Evolutionary conservation across 2,888 invertebrate genomes (phyloP), one percentile per base, ranked within the genome.

Genomic region (Lissonota sp.): DNA sequence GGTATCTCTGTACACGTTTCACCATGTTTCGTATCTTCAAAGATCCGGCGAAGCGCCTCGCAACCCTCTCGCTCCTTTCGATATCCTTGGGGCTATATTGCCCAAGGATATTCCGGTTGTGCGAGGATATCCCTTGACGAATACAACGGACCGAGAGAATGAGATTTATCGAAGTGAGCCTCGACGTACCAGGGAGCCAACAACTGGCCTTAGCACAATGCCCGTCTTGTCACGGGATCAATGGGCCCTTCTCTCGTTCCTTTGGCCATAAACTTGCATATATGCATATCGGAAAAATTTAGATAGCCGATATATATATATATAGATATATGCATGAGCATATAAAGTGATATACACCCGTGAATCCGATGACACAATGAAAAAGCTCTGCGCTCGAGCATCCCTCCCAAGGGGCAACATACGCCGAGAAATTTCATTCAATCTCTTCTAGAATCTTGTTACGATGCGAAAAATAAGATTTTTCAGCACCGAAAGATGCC

Each of bases 101-200:
- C 64, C 81, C 78, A 75, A 78, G 81, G 79, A 79, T 82, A 75
- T 78, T 75, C 81, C 75, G 74, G 57, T 71, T 72, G 67, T 78
- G 78, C 67, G 42, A 63, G 67, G 74, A 82, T 82, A 78, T 75
- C 71, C 67, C 75, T 69, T 63, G 60, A 69, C 69, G 73, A 74
- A 64, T 77, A 75, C 69, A 78, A 71, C 66, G 49, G 64, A 46
- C 12, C 16, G 14, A 49, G 46, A 46, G 64, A 37, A 4, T 49
- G 55, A 64, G 37, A 26, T 16, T 7, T 5, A 46, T 5, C 8
- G 8, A n/a, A 49, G 49, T 26, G 49, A 1, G 12, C n/a, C n/a
- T 1, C 49, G 6, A 10, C 16, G 51, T n/a, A n/a, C n/a, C n/a
- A 60, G 26, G 6, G 66, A 51, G 64, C 58, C n/a, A n/a, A n/a